Evolutionary conservation across 2,113 vertebrate species (phyloP).

Genomic region (Eupsittula cactorum): DNA sequence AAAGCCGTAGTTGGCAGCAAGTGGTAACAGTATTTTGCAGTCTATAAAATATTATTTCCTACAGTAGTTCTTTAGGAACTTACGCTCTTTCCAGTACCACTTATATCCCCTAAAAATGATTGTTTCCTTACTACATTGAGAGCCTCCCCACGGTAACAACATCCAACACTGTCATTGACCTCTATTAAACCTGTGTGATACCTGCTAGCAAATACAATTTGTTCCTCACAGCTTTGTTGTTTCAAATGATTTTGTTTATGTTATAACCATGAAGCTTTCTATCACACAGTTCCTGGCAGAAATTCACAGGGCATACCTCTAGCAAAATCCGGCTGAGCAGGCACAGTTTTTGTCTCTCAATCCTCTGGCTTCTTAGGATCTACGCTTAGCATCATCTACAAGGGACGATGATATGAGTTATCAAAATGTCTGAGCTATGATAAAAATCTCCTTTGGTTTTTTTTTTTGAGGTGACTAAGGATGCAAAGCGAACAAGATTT

Average conservation of each 20-base stretch:
- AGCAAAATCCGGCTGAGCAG: neutral
- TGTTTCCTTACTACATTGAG: neutral
- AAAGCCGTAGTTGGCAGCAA: neutral
- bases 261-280: neutral
- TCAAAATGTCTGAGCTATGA: neutral
- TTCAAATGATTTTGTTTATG: neutral
- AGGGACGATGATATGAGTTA: neutral
- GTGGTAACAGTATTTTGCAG: neutral
- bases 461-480: neutral
- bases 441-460: neutral
- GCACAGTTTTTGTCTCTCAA: neutral
- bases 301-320: neutral
- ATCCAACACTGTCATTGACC: neutral
- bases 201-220: neutral
- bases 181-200: neutral
- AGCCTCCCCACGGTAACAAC: neutral
- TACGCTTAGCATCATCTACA: neutral
- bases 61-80: neutral
- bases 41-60: neutral
- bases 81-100: neutral
- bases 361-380: neutral
- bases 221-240: neutral
- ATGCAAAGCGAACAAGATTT: neutral
- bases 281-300: neutral
- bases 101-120: neutral